phyloP scores from a whole-genome alignment of 1,140 invertebrate genomes.

The Neodiprion pinetum region DNA sequence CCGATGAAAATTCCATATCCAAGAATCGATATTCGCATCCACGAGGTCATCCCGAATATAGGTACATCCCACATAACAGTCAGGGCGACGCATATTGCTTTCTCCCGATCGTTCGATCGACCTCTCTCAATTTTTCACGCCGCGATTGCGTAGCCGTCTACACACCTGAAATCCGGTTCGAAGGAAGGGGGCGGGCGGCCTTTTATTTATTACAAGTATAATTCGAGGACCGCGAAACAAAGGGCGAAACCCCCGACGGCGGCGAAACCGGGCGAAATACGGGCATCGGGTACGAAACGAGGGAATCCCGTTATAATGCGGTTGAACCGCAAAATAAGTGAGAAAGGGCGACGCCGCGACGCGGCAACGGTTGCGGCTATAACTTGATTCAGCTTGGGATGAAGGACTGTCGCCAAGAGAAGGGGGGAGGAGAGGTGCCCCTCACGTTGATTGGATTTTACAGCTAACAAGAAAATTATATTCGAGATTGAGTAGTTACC shows the following conservation, averaged over 20 bases:
- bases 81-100: too few relatives aligned
- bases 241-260: neutral
- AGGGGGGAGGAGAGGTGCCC: slow-evolving; percentile 30
- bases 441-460: slow-evolving; percentile 58
- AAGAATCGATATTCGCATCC: slow-evolving; percentile 1
- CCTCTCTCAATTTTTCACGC: neutral
- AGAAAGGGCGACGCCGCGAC: slow-evolving; percentile 35
- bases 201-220: neutral
- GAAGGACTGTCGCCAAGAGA: neutral
- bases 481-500: slow-evolving; percentile 57
- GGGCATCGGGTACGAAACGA: neutral
- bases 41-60: neutral
- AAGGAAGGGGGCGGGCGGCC: neutral
- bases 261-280: neutral
- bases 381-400: slow-evolving; percentile 20
- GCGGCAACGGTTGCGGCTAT: slow-evolving; percentile 8
- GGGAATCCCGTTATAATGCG: slow-evolving; percentile 16
- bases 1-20: neutral
- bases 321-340: slow-evolving; percentile 32
- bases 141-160: too few relatives aligned
- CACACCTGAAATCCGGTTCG: neutral
- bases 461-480: slow-evolving; percentile 63
- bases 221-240: slow-evolving; percentile 3
- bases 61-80: too few relatives aligned
- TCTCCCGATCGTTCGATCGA: too few relatives aligned